Percentiles rank a stretch among this genome's conserved stretches.
These are phyloP conservation scores for Stenichneumon culpator DNA, from an alignment of 2,888 invertebrate genomes.

Conservation along the genomic window DNA sequence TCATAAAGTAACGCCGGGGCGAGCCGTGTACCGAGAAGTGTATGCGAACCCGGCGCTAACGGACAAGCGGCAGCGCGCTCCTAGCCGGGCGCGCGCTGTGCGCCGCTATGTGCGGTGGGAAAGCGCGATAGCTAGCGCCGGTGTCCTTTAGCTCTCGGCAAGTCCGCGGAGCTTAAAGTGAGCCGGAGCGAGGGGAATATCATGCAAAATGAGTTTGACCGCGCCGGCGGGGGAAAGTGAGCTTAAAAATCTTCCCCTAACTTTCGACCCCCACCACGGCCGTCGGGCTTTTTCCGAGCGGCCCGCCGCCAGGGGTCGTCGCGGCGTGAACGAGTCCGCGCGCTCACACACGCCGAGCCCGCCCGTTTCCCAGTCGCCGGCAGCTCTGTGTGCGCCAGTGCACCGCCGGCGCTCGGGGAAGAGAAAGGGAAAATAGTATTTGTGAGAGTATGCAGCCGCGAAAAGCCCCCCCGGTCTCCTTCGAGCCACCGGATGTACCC, in stretches of 20 bases:
- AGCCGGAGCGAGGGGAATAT: slow-evolving; percentile 57
- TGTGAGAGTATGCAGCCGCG: slow-evolving; percentile 68
- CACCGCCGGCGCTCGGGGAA: slow-evolving; percentile 13
- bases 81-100: background rate
- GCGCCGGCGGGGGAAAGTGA: slow-evolving; percentile 33
- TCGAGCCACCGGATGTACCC: slow-evolving; percentile 59
- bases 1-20: slow-evolving; percentile 44
- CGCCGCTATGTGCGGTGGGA: slow-evolving; percentile 36
- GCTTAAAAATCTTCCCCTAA: slow-evolving; percentile 64
- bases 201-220: slow-evolving; percentile 55
- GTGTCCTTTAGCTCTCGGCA: slow-evolving; percentile 58
- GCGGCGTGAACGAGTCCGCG: slow-evolving; percentile 3
- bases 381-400: slow-evolving; percentile 38
- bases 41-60: slow-evolving; percentile 45
- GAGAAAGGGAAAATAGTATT: slow-evolving; percentile 56
- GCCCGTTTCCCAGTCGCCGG: background rate
- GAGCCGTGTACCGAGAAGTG: slow-evolving; percentile 33
- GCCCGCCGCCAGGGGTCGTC: slow-evolving; percentile 36
- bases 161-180: slow-evolving; percentile 53
- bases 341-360: background rate
- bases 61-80: slow-evolving; percentile 31
- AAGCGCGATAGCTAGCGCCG: slow-evolving; percentile 42
- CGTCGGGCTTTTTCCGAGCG: slow-evolving; percentile 50
- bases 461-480: slow-evolving; percentile 65
- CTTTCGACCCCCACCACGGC: slow-evolving; percentile 35